These are phyloP conservation scores for Rattus rattus DNA, from an alignment of 2,113 vertebrate genomes.

Conservation along the genomic window DNA sequence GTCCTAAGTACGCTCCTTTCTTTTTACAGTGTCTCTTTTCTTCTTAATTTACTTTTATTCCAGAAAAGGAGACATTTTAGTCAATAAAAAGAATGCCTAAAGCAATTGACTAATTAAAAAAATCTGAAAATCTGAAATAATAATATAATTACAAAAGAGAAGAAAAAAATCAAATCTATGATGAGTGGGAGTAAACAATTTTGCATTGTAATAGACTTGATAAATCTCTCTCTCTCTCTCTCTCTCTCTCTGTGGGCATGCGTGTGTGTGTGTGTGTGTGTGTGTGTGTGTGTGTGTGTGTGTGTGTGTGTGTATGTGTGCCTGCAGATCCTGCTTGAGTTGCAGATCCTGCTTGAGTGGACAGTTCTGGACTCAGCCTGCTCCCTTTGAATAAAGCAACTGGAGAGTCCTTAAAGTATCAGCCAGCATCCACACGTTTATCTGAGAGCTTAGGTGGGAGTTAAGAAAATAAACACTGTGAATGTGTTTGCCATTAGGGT, in stretches of 20 bases:
- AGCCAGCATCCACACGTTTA: conserved; percentile 83
- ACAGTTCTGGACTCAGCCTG: conserved; percentile 32
- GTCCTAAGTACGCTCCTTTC: accelerated
- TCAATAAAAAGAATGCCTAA: conserved; percentile 62
- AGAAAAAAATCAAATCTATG: neutral
- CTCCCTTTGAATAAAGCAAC: conserved; percentile 75
- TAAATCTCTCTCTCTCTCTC: neutral
- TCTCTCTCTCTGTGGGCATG: too few relatives aligned
- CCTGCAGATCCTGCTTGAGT: conserved; percentile 66
- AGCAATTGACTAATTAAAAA: conserved; percentile 45
- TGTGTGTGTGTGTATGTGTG: too few relatives aligned
- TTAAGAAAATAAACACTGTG: conserved; percentile 89
- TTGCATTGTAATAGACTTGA: neutral
- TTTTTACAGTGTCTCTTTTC: neutral
- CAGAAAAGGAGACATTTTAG: neutral
- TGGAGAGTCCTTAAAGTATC: conserved; percentile 77
- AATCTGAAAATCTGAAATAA: neutral
- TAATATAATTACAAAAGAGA: neutral
- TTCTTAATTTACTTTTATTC: conserved; percentile 10
- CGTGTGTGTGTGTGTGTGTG: too few relatives aligned
- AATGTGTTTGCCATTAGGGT: conserved; percentile 87
- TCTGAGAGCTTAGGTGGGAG: conserved; percentile 83
- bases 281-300: neutral
- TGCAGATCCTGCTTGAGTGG: conserved; percentile 69
- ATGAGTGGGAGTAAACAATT: neutral